These are phyloP conservation scores for Drymonia ruficornis DNA, from an alignment of 2,888 invertebrate species.

Conservation along the genomic window DNA sequence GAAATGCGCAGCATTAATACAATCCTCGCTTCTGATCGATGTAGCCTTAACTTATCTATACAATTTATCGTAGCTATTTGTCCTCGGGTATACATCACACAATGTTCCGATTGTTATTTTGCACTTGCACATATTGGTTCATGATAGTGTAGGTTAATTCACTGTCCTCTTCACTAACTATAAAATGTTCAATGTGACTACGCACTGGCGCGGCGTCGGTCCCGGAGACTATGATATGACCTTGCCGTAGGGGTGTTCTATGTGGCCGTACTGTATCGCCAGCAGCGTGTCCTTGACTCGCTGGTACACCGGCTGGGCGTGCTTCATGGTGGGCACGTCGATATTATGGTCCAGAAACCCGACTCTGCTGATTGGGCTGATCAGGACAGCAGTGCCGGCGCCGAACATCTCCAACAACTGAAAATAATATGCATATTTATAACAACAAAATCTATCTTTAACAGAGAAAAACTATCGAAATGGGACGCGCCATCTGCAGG, in stretches of 20 bases:
- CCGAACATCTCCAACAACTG: conserved; percentile 98
- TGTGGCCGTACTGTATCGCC: conserved; percentile 95
- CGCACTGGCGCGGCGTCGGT: conserved; percentile 18
- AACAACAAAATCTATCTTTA: too few species aligned
- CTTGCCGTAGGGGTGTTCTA: conserved; percentile 92
- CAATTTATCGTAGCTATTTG: conserved; percentile 52
- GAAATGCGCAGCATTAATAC: conserved; percentile 45
- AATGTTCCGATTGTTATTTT: conserved; percentile 44
- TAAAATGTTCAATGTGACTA: conserved; percentile 21
- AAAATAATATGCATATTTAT: conserved; percentile 40
- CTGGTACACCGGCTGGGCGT: conserved; percentile 89
- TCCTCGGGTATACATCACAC: conserved; percentile 48
- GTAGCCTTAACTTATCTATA: conserved; percentile 53
- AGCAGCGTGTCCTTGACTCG: conserved; percentile 90
- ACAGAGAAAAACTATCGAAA: too few species aligned
- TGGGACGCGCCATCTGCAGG: too few species aligned
- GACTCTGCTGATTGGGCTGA: conserved; percentile 95
- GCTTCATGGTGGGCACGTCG: conserved; percentile 90
- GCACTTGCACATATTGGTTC: conserved; percentile 29
- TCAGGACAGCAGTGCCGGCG: conserved; percentile 98
- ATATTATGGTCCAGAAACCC: conserved; percentile 89
- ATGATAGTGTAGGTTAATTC: conserved; percentile 26
- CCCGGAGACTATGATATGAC: conserved; percentile 63
- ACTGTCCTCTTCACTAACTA: conserved; percentile 33
- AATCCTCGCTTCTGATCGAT: conserved; percentile 37